Percentiles rank a stretch among this genome's conserved stretches.
Conservation (phyloP, 2,888 invertebrate genomes). For the Tipula confusa region DNA sequence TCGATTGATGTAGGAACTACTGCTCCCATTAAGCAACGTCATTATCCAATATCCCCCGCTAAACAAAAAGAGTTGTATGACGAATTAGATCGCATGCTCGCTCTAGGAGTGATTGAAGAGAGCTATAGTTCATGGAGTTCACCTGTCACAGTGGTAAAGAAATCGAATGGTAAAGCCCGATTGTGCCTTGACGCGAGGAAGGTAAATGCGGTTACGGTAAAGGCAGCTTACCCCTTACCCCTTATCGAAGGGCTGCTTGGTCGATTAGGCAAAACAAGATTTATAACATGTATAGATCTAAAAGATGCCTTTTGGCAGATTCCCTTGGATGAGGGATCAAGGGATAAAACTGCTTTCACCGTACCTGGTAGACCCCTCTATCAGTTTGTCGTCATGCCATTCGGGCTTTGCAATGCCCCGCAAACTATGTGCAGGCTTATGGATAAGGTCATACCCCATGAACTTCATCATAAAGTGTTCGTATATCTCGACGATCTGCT, state of each 20-base stretch:
- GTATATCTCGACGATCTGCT: neutral
- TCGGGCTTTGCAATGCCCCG: neutral
- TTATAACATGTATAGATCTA: neutral
- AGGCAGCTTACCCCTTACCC: neutral
- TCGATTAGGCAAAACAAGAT: neutral
- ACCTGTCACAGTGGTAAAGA: too few species aligned
- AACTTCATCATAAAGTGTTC: too few species aligned
- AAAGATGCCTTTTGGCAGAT: neutral
- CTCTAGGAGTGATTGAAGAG: neutral
- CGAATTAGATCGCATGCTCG: neutral
- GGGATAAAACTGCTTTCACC: neutral
- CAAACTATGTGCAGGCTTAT: slow-evolving; percentile 20
- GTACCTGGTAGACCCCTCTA: neutral
- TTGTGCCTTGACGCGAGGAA: too few species aligned
- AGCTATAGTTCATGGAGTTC: neutral
- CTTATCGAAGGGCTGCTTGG: neutral
- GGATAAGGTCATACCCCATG: slow-evolving; percentile 29
- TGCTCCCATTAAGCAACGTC: too few species aligned
- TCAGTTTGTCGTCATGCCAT: neutral
- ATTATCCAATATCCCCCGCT: neutral
- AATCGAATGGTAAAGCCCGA: too few species aligned
- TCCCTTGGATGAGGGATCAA: neutral
- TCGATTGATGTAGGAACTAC: too few species aligned
- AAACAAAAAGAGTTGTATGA: neutral
- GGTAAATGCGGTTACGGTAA: too few species aligned